These are phyloP conservation scores for Eubasilissa regina DNA, from an alignment of 1,140 invertebrate species.

Conservation along the genomic window DNA sequence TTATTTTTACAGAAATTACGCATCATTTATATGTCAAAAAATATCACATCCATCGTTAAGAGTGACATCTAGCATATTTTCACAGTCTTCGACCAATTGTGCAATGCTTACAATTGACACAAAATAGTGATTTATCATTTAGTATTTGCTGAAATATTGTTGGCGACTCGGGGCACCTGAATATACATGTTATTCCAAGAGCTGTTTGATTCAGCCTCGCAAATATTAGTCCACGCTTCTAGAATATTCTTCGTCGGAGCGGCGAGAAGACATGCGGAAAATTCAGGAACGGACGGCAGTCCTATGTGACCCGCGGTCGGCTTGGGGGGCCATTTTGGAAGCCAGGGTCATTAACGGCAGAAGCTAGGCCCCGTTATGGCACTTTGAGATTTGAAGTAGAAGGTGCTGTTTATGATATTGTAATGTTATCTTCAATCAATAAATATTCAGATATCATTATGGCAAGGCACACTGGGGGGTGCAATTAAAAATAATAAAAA, in stretches of 20 bases:
- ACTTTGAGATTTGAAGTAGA: neutral
- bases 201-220: neutral
- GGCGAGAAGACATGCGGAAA: neutral
- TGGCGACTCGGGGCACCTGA: neutral
- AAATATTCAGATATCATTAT: too few species aligned
- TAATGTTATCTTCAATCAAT: too few species aligned
- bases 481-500: too few species aligned
- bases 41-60: conserved; percentile 5
- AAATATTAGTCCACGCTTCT: neutral
- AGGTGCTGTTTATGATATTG: neutral
- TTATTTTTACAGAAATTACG: conserved; percentile 29
- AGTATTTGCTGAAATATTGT: conserved; percentile 17
- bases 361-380: neutral
- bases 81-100: conserved; percentile 13
- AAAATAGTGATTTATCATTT: conserved; percentile 22
- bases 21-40: neutral
- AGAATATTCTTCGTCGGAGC: neutral
- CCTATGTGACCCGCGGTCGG: neutral
- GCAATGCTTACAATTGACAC: conserved; percentile 28
- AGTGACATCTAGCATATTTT: conserved; percentile 12
- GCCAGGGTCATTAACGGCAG: neutral
- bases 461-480: too few species aligned
- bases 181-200: neutral
- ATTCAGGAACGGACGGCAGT: neutral
- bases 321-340: neutral